phyloP scores from a whole-genome alignment of 2,888 invertebrate genomes.

The Eupithecia subumbrata region DNA sequence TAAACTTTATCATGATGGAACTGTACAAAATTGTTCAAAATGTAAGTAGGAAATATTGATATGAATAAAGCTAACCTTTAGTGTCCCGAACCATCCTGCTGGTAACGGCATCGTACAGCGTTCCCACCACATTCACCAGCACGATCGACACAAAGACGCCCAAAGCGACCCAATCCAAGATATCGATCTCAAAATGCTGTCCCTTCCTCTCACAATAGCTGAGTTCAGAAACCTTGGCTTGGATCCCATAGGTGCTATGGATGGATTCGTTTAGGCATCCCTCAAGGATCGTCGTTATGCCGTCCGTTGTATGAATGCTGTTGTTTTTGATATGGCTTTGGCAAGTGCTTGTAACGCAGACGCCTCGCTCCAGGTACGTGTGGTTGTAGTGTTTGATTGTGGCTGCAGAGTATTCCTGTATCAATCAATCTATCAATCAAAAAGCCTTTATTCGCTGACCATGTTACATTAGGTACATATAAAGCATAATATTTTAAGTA shows the following conservation, averaged over 20 bases:
- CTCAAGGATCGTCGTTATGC: slow-evolving; percentile 43
- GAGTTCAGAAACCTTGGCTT: slow-evolving; percentile 41
- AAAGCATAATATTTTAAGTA: too few species aligned
- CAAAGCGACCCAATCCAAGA: slow-evolving; percentile 40
- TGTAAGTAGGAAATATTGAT: neutral
- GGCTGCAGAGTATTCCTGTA: slow-evolving; percentile 50
- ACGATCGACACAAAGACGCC: slow-evolving; percentile 32
- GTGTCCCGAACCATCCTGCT: slow-evolving; percentile 41
- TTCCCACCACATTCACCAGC: slow-evolving; percentile 36
- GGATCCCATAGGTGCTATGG: slow-evolving; percentile 43
- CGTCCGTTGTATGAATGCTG: slow-evolving; percentile 33
- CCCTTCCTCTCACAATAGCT: slow-evolving; percentile 43
- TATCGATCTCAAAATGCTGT: slow-evolving; percentile 28
- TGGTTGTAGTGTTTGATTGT: slow-evolving; percentile 51
- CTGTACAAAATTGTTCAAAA: neutral
- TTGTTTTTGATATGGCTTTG: slow-evolving; percentile 34
- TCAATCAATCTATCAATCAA: too few species aligned
- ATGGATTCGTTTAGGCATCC: slow-evolving; percentile 50
- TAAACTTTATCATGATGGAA: neutral
- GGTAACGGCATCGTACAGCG: slow-evolving; percentile 37
- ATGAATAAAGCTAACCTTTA: slow-evolving; percentile 36
- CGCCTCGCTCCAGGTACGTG: slow-evolving; percentile 48
- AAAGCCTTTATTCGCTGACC: too few species aligned
- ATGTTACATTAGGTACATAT: too few species aligned
- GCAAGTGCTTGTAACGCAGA: slow-evolving; percentile 49